Conservation (phyloP, 2,888 invertebrate species). For the Rhynchonema sp. region DNA sequence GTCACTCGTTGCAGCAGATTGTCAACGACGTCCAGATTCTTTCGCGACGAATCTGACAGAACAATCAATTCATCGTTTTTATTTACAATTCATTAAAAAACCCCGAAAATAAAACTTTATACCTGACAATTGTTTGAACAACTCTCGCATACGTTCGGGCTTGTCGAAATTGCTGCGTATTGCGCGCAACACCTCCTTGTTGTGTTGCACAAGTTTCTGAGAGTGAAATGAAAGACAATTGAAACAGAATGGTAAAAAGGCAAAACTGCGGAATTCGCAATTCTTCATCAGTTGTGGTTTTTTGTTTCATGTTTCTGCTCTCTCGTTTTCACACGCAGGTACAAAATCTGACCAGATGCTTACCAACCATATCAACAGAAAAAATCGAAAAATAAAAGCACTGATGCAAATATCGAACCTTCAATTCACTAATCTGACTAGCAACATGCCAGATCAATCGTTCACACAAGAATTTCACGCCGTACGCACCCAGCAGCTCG, state of each 20-base stretch:
- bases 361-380: too few species aligned
- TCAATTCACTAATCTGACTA: slow-evolving; percentile 87
- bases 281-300: neutral
- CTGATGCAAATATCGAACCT: slow-evolving; percentile 30
- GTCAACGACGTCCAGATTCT: slow-evolving; percentile 46
- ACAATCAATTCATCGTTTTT: too few species aligned
- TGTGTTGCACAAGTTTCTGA: slow-evolving; percentile 51
- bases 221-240: neutral
- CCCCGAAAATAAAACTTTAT: neutral
- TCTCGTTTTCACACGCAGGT: too few species aligned
- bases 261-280: too few species aligned
- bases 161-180: slow-evolving; percentile 92
- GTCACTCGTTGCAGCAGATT: slow-evolving; percentile 89
- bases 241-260: neutral
- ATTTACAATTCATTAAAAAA: neutral
- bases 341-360: too few species aligned
- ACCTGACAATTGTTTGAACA: slow-evolving; percentile 52
- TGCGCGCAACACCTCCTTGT: slow-evolving; percentile 73
- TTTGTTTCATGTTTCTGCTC: too few species aligned
- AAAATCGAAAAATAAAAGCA: neutral
- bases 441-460: slow-evolving; percentile 96
- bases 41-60: too few species aligned
- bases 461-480: slow-evolving; percentile 88
- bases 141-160: slow-evolving; percentile 91
- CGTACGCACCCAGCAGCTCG: slow-evolving; percentile 92